phyloP scores from a whole-genome alignment of 2,888 invertebrate species.

The Eledone cirrhosa region DNA sequence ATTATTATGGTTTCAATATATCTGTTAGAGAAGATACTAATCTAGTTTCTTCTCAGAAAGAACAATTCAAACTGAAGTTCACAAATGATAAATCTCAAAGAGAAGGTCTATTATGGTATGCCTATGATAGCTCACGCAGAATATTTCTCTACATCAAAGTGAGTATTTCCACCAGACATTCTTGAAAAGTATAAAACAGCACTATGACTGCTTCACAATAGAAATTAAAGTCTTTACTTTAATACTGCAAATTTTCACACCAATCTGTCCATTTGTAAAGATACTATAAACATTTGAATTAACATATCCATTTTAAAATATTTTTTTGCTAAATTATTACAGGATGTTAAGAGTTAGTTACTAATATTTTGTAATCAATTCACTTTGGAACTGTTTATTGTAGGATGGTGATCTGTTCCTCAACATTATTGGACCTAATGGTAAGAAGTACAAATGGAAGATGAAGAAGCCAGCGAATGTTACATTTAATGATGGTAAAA shows the following conservation, averaged over 20 bases:
- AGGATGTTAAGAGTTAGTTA: no score
- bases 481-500: slow-evolving; percentile 47
- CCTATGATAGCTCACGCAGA: not conserved
- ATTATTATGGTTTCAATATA: not conserved
- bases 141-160: not conserved
- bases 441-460: not conserved
- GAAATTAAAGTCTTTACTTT: no score
- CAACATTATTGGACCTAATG: not conserved
- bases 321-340: no score
- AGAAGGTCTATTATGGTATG: slow-evolving; percentile 11
- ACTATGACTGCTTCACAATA: no score
- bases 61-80: slow-evolving; percentile 7
- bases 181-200: no score
- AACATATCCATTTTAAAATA: no score
- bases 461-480: not conserved
- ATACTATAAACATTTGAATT: no score
- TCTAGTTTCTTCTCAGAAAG: not conserved
- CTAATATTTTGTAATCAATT: no score
- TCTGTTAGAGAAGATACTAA: not conserved
- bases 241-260: no score
- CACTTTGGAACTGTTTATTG: not conserved
- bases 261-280: no score
- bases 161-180: no score
- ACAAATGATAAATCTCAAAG: not conserved
- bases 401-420: slow-evolving; percentile 17